Evolutionary conservation across 2,888 invertebrate species (phyloP), one percentile per base, ranked within the genome.

Genomic region (Coelopa pilipes): DNA sequence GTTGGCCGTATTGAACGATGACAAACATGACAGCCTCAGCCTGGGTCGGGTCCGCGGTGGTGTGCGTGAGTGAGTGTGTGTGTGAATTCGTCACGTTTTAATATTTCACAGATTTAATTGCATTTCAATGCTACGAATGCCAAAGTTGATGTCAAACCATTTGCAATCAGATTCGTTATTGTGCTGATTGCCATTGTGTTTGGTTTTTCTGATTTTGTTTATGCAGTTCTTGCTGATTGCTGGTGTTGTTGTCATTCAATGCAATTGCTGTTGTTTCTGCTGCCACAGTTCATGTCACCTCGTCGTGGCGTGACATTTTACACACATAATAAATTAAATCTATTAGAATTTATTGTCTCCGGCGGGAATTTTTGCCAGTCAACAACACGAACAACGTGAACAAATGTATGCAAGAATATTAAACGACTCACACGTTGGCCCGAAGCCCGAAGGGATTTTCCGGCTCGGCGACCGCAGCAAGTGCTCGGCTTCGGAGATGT

Each of bases 311-410:
- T 74, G 74, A 70, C 74, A 74, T 74, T 74, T 70, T 70, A 74
- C 74, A 74, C 74, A 74, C 74, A 74, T 74, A 74, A 74, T 74
- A 74, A 74, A 74, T 74, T 67, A 70, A 70, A 66, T 59, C 66
- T 74, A 74, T 74, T 74, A 74, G 70, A 66, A 74, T 70, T 13
- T 74, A 70, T 70, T 49, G n/a, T 45, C n/a, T 34, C n/a, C 46
- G 53, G 34, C 34, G 34, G 7, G 34, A 34, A 34, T 34, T 34
- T 34, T 34, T 34, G 2, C n/a, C n/a, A n/a, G 34, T 34, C 34
- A 34, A 7, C 34, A 34, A 34, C 7, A 34, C 34, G n/a, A 34
- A 34, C 34, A 34, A 34, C 34, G 2, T 34, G 34, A 7, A 34
- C 34, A 34, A 34, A 34, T 34, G 2, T 34, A 34, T 34, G 34